A percentile compares a stretch with the other conserved stretches of the same genome.
phyloP scores from a whole-genome alignment of 2,888 invertebrate species.

The Microctonus hyperodae region DNA sequence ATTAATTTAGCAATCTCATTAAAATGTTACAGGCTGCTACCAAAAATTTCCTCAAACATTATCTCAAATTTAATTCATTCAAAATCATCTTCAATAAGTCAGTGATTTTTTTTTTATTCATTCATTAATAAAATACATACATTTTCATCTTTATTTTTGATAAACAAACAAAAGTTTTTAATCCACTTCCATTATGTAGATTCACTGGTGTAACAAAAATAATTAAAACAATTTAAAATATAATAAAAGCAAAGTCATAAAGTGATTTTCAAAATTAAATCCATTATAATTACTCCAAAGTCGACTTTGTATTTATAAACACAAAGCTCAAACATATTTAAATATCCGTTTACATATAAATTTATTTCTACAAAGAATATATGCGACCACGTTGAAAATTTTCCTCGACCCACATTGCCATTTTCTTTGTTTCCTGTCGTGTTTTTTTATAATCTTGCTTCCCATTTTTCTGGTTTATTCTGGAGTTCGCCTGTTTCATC shows the following conservation, averaged over 20 bases:
- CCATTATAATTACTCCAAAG: no score
- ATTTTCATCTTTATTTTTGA: no score
- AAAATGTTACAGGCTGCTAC: neutral
- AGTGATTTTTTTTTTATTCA: neutral
- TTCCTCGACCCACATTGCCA: slow-evolving; percentile 34
- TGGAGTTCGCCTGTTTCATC: neutral
- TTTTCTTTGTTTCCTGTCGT: slow-evolving; percentile 10
- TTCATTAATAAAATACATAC: no score
- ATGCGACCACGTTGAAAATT: slow-evolving; percentile 28
- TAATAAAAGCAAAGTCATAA: no score
- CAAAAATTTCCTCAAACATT: neutral
- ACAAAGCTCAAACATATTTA: neutral
- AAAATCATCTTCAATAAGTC: neutral
- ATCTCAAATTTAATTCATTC: neutral
- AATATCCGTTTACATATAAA: neutral
- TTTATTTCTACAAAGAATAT: neutral
- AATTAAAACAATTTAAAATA: no score
- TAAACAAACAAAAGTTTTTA: no score
- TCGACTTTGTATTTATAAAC: no score
- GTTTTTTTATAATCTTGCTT: neutral
- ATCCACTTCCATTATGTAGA: no score
- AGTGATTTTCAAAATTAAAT: no score
- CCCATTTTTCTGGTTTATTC: neutral
- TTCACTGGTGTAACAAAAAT: no score
- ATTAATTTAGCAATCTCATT: neutral